Percentiles rank a stretch among this genome's conserved stretches.
These are phyloP conservation scores for Drosophila ustulata DNA, from an alignment of 2,888 invertebrate species.

Conservation along the genomic window DNA sequence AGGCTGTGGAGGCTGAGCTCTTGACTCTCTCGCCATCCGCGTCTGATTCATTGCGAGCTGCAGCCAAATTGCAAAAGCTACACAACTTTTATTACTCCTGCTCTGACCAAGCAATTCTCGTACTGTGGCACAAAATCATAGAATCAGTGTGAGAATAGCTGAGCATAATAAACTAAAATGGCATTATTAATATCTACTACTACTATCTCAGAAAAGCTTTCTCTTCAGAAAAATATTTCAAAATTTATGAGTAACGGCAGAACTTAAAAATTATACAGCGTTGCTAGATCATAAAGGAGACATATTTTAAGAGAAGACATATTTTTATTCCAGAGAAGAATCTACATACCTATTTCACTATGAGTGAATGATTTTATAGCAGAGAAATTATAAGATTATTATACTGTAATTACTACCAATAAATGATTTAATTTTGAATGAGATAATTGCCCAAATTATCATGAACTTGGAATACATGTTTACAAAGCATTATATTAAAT, in stretches of 20 bases:
- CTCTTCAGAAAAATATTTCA: neutral
- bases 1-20: neutral
- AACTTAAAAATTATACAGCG: no score
- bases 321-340: neutral
- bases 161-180: neutral
- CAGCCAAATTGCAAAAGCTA: constrained; percentile 75
- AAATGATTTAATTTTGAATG: no score
- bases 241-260: no score
- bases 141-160: neutral
- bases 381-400: no score
- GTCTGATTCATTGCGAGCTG: constrained; percentile 45
- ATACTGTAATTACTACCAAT: no score
- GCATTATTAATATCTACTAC: neutral
- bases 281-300: no score
- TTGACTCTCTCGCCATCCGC: constrained; percentile 2
- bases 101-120: constrained; percentile 50
- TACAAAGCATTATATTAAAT: no score
- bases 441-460: neutral
- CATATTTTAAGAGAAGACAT: neutral
- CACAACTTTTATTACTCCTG: constrained; percentile 75
- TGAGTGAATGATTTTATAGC: no score
- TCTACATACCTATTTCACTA: no score
- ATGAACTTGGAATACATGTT: no score
- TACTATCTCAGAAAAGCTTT: neutral
- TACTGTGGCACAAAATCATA: constrained; percentile 52